phyloP scores from a whole-genome alignment of 2,113 vertebrate genomes.

The Parus major region DNA sequence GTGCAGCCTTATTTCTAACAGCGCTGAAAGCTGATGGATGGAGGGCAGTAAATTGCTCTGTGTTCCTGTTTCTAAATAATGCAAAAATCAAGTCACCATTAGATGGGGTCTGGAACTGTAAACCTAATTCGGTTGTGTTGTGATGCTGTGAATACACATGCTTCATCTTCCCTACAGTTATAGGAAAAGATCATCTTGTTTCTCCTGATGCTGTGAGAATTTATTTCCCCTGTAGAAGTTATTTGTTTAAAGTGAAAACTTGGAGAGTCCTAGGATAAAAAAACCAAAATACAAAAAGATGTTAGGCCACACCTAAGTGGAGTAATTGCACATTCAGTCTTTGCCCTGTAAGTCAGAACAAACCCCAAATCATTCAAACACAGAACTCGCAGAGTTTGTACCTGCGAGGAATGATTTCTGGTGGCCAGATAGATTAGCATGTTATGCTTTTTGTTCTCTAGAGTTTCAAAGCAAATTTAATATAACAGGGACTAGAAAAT shows the following conservation, averaged over 20 bases:
- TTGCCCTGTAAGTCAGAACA: background rate
- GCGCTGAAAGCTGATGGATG: background rate
- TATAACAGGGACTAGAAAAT: background rate
- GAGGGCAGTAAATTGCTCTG: background rate
- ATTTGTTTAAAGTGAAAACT: background rate
- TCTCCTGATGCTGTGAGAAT: background rate
- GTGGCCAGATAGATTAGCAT: background rate
- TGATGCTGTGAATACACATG: background rate
- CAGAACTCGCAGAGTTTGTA: background rate
- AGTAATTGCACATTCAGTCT: background rate
- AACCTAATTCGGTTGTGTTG: background rate
- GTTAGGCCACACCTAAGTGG: background rate
- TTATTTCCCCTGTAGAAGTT: background rate
- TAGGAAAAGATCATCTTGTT: background rate
- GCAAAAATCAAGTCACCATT: background rate
- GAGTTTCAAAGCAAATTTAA: conserved; percentile 19
- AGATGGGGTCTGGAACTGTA: background rate
- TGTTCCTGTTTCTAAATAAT: background rate
- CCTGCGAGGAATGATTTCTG: background rate
- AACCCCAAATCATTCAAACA: background rate
- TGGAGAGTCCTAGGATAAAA: background rate
- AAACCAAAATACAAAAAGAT: background rate
- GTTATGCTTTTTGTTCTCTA: background rate
- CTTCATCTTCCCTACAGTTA: background rate
- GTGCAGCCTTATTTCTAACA: background rate